These are phyloP conservation scores for Mormoops blainvillei DNA, from an alignment of 2,113 vertebrate genomes.

Conservation along the genomic window DNA sequence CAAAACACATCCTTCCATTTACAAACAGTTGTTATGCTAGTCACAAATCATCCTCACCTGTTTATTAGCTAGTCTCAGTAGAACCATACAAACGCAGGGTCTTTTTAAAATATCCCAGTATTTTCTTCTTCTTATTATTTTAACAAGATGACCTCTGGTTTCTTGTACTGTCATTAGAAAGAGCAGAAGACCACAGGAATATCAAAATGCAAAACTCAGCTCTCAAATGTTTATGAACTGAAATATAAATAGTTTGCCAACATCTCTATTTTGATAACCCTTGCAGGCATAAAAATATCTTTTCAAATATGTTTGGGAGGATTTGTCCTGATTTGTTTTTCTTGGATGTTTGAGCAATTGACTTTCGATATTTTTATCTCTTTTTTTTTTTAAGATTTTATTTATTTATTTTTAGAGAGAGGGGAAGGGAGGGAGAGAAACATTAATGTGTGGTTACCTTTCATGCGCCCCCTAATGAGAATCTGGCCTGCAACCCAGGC, in stretches of 20 bases:
- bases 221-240: slow-evolving; percentile 60
- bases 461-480: no score
- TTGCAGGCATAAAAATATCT: slow-evolving; percentile 61
- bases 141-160: slow-evolving; percentile 45
- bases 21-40: background rate
- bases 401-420: no score
- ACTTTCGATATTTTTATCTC: slow-evolving; percentile 64
- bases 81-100: background rate
- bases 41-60: background rate
- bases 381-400: no score
- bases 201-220: background rate
- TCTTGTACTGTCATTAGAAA: slow-evolving; percentile 21
- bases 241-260: slow-evolving; percentile 53
- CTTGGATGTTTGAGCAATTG: slow-evolving; percentile 54
- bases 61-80: background rate
- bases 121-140: slow-evolving; percentile 38
- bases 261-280: slow-evolving; percentile 64
- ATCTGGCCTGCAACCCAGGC: no score
- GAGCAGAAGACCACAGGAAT: slow-evolving; percentile 36
- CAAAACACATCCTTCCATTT: background rate
- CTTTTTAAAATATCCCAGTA: background rate
- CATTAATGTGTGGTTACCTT: no score
- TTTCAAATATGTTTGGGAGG: slow-evolving; percentile 61
- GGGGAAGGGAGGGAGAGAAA: no score
- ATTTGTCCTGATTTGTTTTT: slow-evolving; percentile 61